These are phyloP conservation scores for Orthonychiurus folsomi DNA, from an alignment of 2,888 invertebrate species.

Conservation along the genomic window DNA sequence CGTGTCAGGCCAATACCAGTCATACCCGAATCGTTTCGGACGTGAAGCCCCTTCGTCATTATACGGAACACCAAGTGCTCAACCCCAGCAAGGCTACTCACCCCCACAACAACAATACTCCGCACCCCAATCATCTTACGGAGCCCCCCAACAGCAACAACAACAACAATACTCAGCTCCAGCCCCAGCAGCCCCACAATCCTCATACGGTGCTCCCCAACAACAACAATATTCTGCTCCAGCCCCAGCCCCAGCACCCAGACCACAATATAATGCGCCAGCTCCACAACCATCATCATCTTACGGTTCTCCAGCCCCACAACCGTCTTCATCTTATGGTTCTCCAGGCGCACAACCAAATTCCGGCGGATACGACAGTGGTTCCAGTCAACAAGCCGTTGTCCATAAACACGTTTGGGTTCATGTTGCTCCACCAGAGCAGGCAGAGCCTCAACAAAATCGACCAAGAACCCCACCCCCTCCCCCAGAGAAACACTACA, in stretches of 20 bases:
- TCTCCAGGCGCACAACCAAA: constrained; percentile 17
- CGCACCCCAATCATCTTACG: constrained; percentile 8
- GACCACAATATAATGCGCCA: constrained; percentile 10
- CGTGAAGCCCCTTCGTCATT: background rate
- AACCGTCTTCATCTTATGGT: constrained; percentile 18
- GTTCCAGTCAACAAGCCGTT: constrained; percentile 54
- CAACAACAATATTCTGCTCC: constrained; percentile 18
- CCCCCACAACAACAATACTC: constrained; percentile 7
- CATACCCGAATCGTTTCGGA: background rate
- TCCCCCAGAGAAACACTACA: constrained; percentile 67
- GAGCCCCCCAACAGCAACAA: constrained; percentile 8
- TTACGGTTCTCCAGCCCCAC: constrained; percentile 21
- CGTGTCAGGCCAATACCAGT: constrained; percentile 20
- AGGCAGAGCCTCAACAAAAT: constrained; percentile 58
- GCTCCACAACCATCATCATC: constrained; percentile 16
- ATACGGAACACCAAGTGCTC: constrained; percentile 14
- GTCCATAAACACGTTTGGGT: constrained; percentile 85
- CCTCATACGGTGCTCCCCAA: background rate
- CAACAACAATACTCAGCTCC: constrained; percentile 12
- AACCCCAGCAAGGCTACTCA: background rate
- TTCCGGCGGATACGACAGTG: constrained; percentile 28
- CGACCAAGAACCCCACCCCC: constrained; percentile 84
- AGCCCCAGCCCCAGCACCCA: constrained; percentile 18
- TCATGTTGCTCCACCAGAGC: constrained; percentile 62
- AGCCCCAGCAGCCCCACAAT: constrained; percentile 14